A percentile compares a stretch with the other conserved stretches of the same genome.
Conservation (phyloP, 2,113 vertebrate species). For the Mobula birostris region DNA sequence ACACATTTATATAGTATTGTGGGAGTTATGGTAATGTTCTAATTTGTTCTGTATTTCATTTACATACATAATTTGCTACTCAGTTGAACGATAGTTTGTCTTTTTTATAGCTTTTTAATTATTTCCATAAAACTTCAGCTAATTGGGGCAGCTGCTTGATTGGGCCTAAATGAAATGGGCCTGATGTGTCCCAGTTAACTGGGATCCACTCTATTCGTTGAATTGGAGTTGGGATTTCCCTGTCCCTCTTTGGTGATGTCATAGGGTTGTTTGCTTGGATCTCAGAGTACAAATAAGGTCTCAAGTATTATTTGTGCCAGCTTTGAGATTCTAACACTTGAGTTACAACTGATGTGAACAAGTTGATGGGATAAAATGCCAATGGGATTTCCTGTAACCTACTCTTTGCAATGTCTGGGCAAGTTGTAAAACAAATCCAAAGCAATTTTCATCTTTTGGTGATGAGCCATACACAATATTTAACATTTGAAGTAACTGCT, state of each 20-base stretch:
- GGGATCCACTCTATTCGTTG: not conserved
- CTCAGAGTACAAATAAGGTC: not conserved
- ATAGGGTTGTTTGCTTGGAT: not conserved
- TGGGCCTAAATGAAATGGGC: too few relatives aligned
- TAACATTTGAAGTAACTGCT: constrained; percentile 9
- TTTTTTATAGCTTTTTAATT: too few relatives aligned
- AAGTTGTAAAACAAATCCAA: not conserved
- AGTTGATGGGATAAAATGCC: not conserved
- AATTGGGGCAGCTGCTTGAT: too few relatives aligned
- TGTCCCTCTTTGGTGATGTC: not conserved
- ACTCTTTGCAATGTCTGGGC: not conserved
- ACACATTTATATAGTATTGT: too few relatives aligned
- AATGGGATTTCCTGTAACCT: not conserved
- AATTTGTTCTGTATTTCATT: too few relatives aligned
- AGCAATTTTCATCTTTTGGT: not conserved
- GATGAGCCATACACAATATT: not conserved
- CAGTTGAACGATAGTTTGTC: too few relatives aligned
- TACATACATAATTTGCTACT: too few relatives aligned
- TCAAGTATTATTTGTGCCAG: not conserved
- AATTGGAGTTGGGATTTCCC: not conserved
- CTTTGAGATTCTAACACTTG: not conserved
- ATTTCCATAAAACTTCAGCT: too few relatives aligned
- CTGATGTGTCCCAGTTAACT: too few relatives aligned
- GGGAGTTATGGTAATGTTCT: too few relatives aligned
- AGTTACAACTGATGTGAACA: not conserved